These are phyloP conservation scores for Heliconius hewitsoni DNA, from an alignment of 1,140 invertebrate genomes.

Conservation along the genomic window DNA sequence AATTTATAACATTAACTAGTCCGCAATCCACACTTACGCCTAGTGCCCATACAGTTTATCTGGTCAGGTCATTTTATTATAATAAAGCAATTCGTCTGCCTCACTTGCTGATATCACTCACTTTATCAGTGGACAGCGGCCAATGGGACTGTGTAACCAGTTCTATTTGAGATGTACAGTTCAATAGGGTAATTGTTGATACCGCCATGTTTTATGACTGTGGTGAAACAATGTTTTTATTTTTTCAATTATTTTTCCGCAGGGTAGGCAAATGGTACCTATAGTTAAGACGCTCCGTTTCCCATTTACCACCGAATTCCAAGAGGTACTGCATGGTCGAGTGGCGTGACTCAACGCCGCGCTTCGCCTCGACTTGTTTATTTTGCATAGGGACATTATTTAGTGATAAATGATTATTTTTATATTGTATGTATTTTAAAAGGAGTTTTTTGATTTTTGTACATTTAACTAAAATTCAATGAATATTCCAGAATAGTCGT, in stretches of 20 bases:
- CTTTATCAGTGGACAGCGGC: conserved; percentile 7
- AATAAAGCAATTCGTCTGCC: conserved; percentile 26
- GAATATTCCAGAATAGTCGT: too few species aligned
- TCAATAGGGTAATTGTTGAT: conserved; percentile 14
- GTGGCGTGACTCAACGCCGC: too few species aligned
- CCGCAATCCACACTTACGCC: not conserved
- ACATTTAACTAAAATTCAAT: too few species aligned
- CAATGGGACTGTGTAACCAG: conserved; percentile 26
- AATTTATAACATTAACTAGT: not conserved
- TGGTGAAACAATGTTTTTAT: not conserved
- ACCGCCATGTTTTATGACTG: not conserved
- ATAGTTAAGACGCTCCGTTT: too few species aligned
- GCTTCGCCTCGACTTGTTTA: too few species aligned
- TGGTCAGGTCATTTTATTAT: not conserved
- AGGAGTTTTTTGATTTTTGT: too few species aligned
- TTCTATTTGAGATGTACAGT: conserved; percentile 17
- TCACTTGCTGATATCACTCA: conserved; percentile 5
- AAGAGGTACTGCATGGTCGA: too few species aligned
- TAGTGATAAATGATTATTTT: too few species aligned
- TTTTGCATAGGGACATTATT: too few species aligned
- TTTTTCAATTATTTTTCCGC: not conserved
- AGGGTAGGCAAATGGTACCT: too few species aligned
- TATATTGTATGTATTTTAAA: too few species aligned
- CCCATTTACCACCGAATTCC: too few species aligned
- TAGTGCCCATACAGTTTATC: conserved; percentile 14